Percentiles rank a stretch among this genome's conserved stretches.
phyloP scores from a whole-genome alignment of 2,888 invertebrate species.

The Chorisops tibialis region DNA sequence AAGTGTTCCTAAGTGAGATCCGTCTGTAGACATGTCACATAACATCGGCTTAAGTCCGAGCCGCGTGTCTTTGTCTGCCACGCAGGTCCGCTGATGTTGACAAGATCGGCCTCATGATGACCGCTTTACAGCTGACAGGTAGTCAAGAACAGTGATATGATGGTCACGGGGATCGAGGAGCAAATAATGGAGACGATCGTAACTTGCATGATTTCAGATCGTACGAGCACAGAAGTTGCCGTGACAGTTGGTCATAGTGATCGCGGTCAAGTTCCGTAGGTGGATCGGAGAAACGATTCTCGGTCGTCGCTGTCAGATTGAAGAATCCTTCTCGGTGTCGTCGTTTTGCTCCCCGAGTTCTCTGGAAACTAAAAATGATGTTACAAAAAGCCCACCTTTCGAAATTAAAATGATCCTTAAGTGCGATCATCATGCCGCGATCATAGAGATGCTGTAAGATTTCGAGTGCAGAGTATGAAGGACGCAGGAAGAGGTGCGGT shows the following conservation, averaged over 20 bases:
- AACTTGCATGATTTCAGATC: not conserved
- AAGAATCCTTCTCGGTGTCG: no score
- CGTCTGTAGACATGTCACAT: conserved; percentile 27
- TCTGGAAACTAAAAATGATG: no score
- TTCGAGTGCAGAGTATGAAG: no score
- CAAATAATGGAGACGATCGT: not conserved
- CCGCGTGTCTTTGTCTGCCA: conserved; percentile 11
- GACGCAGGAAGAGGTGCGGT: no score
- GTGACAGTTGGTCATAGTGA: not conserved
- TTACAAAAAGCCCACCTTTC: no score
- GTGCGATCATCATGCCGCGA: no score
- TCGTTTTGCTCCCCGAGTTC: no score
- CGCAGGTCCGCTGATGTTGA: conserved; percentile 15
- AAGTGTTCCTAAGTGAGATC: conserved; percentile 22
- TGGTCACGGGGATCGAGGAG: not conserved
- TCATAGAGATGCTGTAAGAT: no score
- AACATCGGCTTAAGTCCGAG: conserved; percentile 23
- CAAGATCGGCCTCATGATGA: conserved; percentile 9
- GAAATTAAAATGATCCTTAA: no score
- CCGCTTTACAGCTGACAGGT: conserved; percentile 17
- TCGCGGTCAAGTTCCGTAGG: not conserved
- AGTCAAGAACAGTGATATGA: conserved; percentile 19
- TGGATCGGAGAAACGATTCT: no score
- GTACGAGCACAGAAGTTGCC: not conserved
- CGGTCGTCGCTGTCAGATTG: no score